Base-by-base conservation (phyloP, 1,140 invertebrate genomes). In the Cydia pomonella region DNA sequence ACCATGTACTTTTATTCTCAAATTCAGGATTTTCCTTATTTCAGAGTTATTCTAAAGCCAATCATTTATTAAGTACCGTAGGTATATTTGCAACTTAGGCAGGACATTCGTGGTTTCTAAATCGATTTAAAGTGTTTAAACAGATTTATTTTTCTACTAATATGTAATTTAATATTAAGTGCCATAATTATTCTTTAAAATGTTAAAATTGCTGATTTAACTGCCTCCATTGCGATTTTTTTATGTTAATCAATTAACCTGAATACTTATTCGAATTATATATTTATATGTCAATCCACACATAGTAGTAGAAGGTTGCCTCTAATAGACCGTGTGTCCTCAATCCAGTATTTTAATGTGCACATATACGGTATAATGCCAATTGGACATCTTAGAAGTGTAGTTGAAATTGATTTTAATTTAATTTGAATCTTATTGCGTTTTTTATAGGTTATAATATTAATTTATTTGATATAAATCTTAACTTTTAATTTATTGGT, bases 311-410 rank as follows among this genome's bases (percentile, higher is more conserved):
- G 64, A 69, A 69, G 64, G 64, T 33, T 69, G n/a, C 27, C 13
- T 66, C 64, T 69, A 69, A 69, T 38, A 38, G 64, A 69, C 3
- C 63, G 16, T n/a, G 16, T 38, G 64, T 69, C 64, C 64, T 69
- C 64, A 69, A 69, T 69, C 64, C 64, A 69, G 29, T 66, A 66
- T 66, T 69, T 69, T 69, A 69, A 69, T 69, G 29, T 33, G 21
- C 53, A 23, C 53, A 59, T 59, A 59, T 59, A 59, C 9, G 21
- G 53, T n/a, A 23, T 23, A 7, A 53, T 53, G n/a, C 50, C 50
- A 53, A 53, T 53, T 53, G 50, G 50, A 53, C 50, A 53, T 21
- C n/a, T 53, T 53, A n/a, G 44, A 47, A 47, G 44, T 47, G 16
- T 21, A 53, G 50, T 53, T 66, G 25, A 16, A 66, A 27, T 5